Evolutionary conservation across 2,888 invertebrate genomes (phyloP).

Genomic region (Torymus auratus): DNA sequence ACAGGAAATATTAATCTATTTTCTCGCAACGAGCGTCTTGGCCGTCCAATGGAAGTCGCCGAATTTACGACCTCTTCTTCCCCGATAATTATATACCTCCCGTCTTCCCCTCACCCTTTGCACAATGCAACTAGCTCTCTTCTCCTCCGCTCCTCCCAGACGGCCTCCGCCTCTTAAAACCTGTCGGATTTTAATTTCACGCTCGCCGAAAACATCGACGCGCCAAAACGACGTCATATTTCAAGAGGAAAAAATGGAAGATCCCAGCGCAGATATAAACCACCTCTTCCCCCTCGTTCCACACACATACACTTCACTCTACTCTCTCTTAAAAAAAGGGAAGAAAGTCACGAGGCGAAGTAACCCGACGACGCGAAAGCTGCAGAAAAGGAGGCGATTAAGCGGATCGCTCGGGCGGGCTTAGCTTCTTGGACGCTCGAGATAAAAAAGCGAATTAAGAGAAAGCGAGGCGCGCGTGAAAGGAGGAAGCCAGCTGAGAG

Average conservation of each 20-base stretch:
- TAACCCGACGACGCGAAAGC: constrained; percentile 19
- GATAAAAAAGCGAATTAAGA: constrained; percentile 58
- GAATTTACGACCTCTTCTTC: neutral
- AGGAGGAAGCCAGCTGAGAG: constrained; percentile 1
- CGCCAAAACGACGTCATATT: constrained; percentile 41
- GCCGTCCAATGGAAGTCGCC: too few species aligned
- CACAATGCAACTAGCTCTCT: neutral
- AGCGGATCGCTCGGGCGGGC: constrained; percentile 51
- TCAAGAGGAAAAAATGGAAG: constrained; percentile 30
- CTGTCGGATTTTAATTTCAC: constrained; percentile 54
- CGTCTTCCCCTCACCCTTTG: neutral
- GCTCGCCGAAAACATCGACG: constrained; percentile 33
- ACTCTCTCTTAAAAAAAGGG: neutral
- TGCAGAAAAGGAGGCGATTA: constrained; percentile 56
- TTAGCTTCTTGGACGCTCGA: constrained; percentile 45
- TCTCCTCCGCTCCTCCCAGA: neutral
- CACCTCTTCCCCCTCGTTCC: too few species aligned
- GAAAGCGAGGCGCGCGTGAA: neutral
- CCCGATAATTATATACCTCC: constrained; percentile 5
- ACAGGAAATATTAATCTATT: too few species aligned
- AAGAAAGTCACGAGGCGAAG: neutral
- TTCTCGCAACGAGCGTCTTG: too few species aligned
- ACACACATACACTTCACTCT: too few species aligned
- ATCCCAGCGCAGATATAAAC: neutral
- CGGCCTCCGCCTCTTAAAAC: neutral